Evolutionary conservation across 1,140 invertebrate genomes (phyloP).

Genomic region (Drosophila gunungcola): DNA sequence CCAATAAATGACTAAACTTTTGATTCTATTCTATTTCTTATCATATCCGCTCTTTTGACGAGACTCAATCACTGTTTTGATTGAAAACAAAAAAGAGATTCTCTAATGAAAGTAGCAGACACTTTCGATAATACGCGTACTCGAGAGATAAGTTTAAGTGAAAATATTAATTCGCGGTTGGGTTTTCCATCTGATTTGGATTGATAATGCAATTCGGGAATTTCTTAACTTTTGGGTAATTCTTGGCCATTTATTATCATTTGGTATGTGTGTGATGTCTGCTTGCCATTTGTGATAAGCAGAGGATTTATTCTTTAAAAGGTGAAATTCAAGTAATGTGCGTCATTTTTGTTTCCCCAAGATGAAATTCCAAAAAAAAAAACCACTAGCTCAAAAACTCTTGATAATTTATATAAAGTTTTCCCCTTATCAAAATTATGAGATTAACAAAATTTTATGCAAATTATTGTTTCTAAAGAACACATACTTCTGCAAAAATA

Average conservation of each 20-base stretch:
- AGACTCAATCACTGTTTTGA: conserved; percentile 3
- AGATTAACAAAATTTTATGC: no score
- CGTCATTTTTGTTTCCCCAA: not conserved
- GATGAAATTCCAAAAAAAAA: not conserved
- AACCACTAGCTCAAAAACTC: no score
- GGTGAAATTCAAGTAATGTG: no score
- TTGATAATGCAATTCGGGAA: conserved; percentile 35
- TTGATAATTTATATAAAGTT: no score
- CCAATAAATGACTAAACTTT: not conserved
- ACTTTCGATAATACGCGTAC: conserved; percentile 15
- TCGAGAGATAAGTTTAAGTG: conserved; percentile 29
- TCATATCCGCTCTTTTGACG: not conserved
- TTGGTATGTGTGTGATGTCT: not conserved
- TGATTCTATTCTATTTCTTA: not conserved
- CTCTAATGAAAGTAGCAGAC: not conserved
- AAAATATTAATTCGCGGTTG: conserved; percentile 24
- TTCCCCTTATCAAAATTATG: no score
- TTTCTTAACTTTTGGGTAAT: conserved; percentile 25
- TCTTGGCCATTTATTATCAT: not conserved
- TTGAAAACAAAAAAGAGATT: conserved; percentile 12
- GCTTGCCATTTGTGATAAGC: not conserved
- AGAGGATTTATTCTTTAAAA: not conserved
- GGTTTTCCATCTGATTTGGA: conserved; percentile 1
- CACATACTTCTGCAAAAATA: no score
- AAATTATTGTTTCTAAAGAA: no score